Evolutionary conservation across 2,113 vertebrate species (phyloP), one percentile per base, ranked within the genome.

Genomic region (Tautogolabrus adspersus): DNA sequence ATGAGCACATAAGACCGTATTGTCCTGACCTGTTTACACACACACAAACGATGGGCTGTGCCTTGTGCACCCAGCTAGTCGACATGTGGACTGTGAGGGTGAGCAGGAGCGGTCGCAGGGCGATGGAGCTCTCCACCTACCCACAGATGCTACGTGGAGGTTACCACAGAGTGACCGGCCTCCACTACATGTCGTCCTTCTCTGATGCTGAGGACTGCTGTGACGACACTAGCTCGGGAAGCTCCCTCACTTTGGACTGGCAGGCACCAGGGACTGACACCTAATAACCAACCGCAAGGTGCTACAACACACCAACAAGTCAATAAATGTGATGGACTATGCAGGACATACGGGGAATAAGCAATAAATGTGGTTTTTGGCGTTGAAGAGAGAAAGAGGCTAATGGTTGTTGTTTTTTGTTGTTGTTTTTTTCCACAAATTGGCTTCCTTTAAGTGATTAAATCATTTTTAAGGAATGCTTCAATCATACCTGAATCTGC

Each of bases 161-260:
- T 52, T 92, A 90, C 77, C 90, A 92, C 71, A 82, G 89, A 46
- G 79, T 92, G 38, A 93, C 93, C 0, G 87, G 91, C 18, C 88
- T 91, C 46, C 90, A 92, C 77, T 92, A 92, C 69, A 88, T 77
- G 72, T 91, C 94, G 8, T 92, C 93, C 30, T 90, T 93, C 90
- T 92, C 93, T 0, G 92, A 89, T 2, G 85, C 88, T 0, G 94
- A 94, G 51, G 90, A 91, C 78, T 89, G 82, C 72, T 84, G 93
- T 5, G 89, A 95, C 1, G 92, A 93, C 71, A 75, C 55, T 83
- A 88, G 88, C 47, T 69, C 76, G 1, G 63, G 80, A 37, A 87
- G 87, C 73, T 92, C 93, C 1, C 85, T 84, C 70, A 88, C 76
- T 2, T 65, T 87, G 51, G 91, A 93, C 61, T 93, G 89, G 80